Evolutionary conservation across 2,888 invertebrate species (phyloP).

Genomic region (Cosmia trapezina): DNA sequence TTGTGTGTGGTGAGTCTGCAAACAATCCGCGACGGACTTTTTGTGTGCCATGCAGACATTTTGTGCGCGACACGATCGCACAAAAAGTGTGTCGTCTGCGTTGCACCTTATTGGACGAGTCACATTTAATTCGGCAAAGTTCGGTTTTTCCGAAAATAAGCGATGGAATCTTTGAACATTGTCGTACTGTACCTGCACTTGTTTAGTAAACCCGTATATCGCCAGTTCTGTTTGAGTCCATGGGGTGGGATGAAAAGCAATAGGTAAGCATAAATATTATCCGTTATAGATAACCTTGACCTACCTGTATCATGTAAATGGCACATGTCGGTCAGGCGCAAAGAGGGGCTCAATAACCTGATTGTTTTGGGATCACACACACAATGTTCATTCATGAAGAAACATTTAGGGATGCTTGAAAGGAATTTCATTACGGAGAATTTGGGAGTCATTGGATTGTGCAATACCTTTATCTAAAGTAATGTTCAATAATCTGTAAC

Average conservation of each 20-base stretch:
- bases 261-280: conserved; percentile 2
- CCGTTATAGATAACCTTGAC: conserved; percentile 18
- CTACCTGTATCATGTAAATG: conserved; percentile 9
- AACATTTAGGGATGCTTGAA: neutral
- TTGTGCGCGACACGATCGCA: too few relatives aligned
- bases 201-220: neutral
- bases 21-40: too few relatives aligned
- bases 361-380: conserved; percentile 23
- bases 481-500: neutral
- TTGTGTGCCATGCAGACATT: too few relatives aligned
- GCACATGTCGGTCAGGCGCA: conserved; percentile 4
- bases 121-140: too few relatives aligned
- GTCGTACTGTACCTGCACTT: too few relatives aligned
- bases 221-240: neutral
- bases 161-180: too few relatives aligned
- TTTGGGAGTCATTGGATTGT: conserved; percentile 1
- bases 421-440: conserved; percentile 1
- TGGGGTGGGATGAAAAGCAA: neutral
- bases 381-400: neutral
- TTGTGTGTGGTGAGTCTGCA: too few relatives aligned
- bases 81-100: too few relatives aligned
- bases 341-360: conserved; percentile 13
- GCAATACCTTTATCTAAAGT: conserved; percentile 4
- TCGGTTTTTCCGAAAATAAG: too few relatives aligned
- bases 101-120: too few relatives aligned